phyloP scores from a whole-genome alignment of 2,797 vertebrate species.

The Sphenopsis melanotis region DNA sequence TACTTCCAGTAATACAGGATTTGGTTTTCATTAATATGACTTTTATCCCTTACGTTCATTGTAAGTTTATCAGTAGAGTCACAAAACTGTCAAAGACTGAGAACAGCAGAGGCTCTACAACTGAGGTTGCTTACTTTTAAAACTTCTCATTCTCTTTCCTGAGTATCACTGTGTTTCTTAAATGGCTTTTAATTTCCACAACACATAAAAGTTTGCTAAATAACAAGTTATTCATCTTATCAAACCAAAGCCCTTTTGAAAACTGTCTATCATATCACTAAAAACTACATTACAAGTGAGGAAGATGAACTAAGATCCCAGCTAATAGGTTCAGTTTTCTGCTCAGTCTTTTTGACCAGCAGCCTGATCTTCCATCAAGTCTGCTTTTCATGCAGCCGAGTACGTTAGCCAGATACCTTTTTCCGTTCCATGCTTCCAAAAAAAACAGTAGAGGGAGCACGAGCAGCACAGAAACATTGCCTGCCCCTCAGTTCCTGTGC shows the following conservation, averaged over 20 bases:
- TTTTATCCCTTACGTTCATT: not conserved
- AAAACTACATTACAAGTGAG: not conserved
- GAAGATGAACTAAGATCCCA: not conserved
- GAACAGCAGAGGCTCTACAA: not conserved
- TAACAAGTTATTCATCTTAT: not conserved
- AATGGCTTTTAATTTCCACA: not conserved
- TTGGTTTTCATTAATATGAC: not conserved
- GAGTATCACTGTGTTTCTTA: not conserved
- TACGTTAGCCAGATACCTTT: accelerated
- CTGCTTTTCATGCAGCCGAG: accelerated
- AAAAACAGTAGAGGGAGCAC: slow-evolving; percentile 26
- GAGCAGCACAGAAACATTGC: not conserved
- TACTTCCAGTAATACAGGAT: not conserved
- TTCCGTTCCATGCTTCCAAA: not conserved
- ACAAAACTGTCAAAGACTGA: not conserved
- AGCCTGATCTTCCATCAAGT: not conserved
- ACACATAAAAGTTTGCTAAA: not conserved
- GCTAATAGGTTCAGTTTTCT: not conserved
- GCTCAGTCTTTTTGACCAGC: not conserved
- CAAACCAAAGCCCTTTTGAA: not conserved
- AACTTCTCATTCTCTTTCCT: not conserved
- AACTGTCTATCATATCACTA: not conserved
- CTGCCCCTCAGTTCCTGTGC: not conserved
- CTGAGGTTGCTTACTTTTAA: not conserved
- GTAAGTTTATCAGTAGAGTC: not conserved